These are phyloP conservation scores for Eumaeus atala DNA, from an alignment of 1,140 invertebrate genomes.

Conservation along the genomic window DNA sequence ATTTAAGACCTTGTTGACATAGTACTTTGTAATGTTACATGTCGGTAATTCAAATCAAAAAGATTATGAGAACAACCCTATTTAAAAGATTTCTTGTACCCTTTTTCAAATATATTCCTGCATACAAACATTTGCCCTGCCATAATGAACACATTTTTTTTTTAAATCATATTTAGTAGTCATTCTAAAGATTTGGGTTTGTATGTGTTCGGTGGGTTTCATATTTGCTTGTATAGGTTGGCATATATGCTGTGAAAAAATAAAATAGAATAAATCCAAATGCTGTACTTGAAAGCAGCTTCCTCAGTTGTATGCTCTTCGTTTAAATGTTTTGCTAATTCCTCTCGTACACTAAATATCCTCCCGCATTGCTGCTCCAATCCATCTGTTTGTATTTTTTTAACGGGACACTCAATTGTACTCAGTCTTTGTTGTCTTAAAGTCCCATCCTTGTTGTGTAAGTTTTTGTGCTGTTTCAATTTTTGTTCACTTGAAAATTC, in stretches of 20 bases:
- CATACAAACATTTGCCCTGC: no score
- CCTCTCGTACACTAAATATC: conserved; percentile 37
- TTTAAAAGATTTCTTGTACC: no score
- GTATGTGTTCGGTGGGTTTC: no score
- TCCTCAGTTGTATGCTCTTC: conserved; percentile 56
- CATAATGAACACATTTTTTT: no score
- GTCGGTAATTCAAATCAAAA: no score
- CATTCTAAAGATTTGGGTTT: no score
- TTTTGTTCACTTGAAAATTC: conserved; percentile 57
- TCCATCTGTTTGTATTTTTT: conserved; percentile 31
- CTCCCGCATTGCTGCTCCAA: conserved; percentile 39
- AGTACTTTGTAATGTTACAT: no score
- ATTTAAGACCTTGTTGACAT: no score
- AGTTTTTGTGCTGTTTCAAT: conserved; percentile 51
- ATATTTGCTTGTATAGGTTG: no score
- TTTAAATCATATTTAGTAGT: no score
- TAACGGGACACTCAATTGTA: conserved; percentile 47
- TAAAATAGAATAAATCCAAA: not conserved
- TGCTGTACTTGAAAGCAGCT: conserved; percentile 33
- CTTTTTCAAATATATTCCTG: no score
- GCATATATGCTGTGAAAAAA: conserved; percentile 6
- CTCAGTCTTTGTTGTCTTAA: conserved; percentile 28
- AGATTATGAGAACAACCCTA: no score
- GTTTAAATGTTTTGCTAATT: conserved; percentile 53
- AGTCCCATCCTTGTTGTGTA: conserved; percentile 39